A percentile compares a stretch with the other conserved stretches of the same genome.
Evolutionary conservation across 2,113 vertebrate species (phyloP).

Genomic region (Megaleporinus macrocephalus): DNA sequence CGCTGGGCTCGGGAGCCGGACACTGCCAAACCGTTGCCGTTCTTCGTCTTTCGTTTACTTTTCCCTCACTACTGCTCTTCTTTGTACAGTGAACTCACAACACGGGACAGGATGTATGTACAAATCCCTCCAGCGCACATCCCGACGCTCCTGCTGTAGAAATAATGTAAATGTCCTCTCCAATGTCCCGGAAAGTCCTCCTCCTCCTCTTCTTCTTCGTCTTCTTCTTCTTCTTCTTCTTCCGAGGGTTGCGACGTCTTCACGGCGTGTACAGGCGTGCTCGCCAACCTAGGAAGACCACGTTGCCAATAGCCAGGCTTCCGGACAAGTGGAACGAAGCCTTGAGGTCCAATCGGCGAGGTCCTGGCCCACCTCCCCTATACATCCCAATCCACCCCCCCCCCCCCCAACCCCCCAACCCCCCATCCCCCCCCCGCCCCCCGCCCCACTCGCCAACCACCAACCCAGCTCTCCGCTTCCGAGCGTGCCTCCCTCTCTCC

Average conservation of each 20-base stretch:
- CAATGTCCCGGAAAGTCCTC: conserved; percentile 22
- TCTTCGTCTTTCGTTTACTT: conserved; percentile 57
- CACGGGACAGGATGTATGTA: conserved; percentile 35
- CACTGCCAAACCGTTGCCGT: conserved; percentile 74
- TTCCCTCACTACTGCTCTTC: conserved; percentile 62
- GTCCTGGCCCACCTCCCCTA: conserved; percentile 58
- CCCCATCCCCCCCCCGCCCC: too few species aligned
- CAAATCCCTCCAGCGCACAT: conserved; percentile 34
- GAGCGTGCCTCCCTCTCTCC: conserved; percentile 69
- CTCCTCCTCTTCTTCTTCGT: conserved; percentile 23
- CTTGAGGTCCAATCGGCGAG: conserved; percentile 12
- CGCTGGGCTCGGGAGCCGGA: conserved; percentile 69
- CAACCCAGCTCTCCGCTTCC: conserved; percentile 67
- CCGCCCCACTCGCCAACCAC: too few species aligned
- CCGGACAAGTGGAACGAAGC: conserved; percentile 57
- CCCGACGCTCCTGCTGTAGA: conserved; percentile 25
- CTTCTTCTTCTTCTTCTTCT: background rate
- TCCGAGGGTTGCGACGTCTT: conserved; percentile 34
- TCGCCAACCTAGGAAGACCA: conserved; percentile 64
- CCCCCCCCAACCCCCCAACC: too few species aligned
- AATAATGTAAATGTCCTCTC: conserved; percentile 19
- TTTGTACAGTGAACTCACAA: conserved; percentile 56
- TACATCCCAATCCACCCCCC: too few species aligned
- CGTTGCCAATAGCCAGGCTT: conserved; percentile 62
- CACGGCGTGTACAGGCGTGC: conserved; percentile 38